Conservation (phyloP, 2,797 vertebrate genomes). For the Eospalax fontanierii region DNA sequence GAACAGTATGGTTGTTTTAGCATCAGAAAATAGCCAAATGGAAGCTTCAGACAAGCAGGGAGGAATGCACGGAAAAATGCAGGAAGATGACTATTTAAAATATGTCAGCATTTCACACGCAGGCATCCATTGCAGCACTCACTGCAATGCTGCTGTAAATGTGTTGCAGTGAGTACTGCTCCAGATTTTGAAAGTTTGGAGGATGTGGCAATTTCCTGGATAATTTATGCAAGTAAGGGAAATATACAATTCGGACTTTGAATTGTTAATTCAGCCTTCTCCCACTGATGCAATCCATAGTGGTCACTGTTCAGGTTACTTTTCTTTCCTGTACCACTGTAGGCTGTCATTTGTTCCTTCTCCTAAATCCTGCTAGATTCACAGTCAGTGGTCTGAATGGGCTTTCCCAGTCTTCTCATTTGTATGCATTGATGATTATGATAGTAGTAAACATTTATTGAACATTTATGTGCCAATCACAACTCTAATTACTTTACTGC, state of each 20-base stretch:
- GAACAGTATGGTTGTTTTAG: constrained; percentile 47
- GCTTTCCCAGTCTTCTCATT: constrained; percentile 32
- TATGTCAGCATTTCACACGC: constrained; percentile 34
- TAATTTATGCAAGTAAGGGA: constrained; percentile 51
- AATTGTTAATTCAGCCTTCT: constrained; percentile 55
- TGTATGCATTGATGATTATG: constrained; percentile 57
- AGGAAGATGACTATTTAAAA: constrained; percentile 47
- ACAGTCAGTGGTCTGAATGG: constrained; percentile 7
- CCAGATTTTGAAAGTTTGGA: constrained; percentile 32
- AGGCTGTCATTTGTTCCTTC: not conserved
- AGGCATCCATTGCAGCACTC: not conserved
- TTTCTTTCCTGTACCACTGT: not conserved
- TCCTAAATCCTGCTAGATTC: not conserved
- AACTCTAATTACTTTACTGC: constrained; percentile 64
- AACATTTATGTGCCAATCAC: constrained; percentile 73
- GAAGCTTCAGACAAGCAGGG: not conserved
- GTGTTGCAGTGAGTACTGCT: not conserved
- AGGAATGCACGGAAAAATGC: not conserved
- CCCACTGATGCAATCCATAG: constrained; percentile 21
- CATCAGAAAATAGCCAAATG: constrained; percentile 22
- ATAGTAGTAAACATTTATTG: constrained; percentile 73
- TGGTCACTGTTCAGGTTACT: not conserved
- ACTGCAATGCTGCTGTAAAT: not conserved
- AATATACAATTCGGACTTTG: constrained; percentile 57
- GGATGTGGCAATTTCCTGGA: constrained; percentile 25